Percentiles rank a stretch among this genome's conserved stretches.
Evolutionary conservation across 2,113 vertebrate genomes (phyloP).

Genomic region (Ornithorhynchus anatinus): DNA sequence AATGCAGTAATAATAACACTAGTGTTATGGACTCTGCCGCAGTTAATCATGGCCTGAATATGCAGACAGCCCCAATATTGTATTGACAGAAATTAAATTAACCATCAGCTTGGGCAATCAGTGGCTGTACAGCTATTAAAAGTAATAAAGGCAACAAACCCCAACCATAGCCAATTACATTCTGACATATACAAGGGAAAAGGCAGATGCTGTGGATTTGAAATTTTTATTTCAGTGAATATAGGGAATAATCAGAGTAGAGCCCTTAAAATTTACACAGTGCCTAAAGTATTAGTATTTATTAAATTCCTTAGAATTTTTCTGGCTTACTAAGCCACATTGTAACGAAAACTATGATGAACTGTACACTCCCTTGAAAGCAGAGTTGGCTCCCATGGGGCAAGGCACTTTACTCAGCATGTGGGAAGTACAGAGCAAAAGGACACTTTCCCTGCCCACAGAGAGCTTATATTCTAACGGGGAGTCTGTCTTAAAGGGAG

Average conservation of each 20-base stretch:
- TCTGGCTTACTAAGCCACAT: no score
- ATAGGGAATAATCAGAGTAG: conserved; percentile 55
- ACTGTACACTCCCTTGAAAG: no score
- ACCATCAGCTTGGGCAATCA: conserved; percentile 85
- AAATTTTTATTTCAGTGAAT: conserved; percentile 66
- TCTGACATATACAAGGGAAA: conserved; percentile 78
- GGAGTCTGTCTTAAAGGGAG: accelerated
- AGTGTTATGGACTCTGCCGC: conserved; percentile 81
- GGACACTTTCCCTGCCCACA: not conserved
- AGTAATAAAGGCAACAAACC: conserved; percentile 85
- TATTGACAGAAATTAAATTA: conserved; percentile 92
- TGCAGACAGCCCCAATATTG: conserved; percentile 88
- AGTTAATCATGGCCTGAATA: conserved; percentile 87
- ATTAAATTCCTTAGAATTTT: no score
- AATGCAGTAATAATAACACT: conserved; percentile 85
- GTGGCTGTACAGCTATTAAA: conserved; percentile 85
- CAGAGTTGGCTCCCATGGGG: no score
- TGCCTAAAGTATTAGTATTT: no score
- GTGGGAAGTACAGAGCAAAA: accelerated
- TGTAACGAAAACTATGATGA: no score
- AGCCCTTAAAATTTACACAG: no score
- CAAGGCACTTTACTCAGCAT: not conserved
- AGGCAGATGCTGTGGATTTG: conserved; percentile 75
- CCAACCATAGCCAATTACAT: conserved; percentile 79
- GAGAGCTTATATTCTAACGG: not conserved